Evolutionary conservation across 2,113 vertebrate genomes (phyloP).

Genomic region (Vimba vimba): DNA sequence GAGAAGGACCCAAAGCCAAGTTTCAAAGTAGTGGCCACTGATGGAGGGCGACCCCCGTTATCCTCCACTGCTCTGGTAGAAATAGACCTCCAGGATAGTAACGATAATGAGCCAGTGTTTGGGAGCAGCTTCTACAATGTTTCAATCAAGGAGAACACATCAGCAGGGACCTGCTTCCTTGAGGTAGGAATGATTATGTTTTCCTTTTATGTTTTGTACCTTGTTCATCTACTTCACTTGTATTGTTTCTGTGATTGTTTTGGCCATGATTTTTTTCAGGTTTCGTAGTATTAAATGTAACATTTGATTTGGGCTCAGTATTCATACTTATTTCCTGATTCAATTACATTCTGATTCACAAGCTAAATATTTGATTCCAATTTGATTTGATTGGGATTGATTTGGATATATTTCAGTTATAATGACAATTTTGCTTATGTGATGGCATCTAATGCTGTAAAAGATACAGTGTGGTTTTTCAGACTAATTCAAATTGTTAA

Average conservation of each 20-base stretch:
- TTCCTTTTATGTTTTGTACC: neutral
- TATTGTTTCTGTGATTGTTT: neutral
- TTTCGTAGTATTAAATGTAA: neutral
- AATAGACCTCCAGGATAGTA: slow-evolving; percentile 91
- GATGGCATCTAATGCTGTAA: neutral
- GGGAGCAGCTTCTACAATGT: slow-evolving; percentile 88
- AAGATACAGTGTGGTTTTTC: neutral
- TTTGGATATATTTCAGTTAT: neutral
- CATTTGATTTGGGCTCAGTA: neutral
- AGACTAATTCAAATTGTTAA: neutral
- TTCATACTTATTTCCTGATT: neutral
- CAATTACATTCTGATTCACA: neutral
- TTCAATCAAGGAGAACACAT: slow-evolving; percentile 89
- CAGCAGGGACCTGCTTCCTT: slow-evolving; percentile 91
- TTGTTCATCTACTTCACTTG: neutral
- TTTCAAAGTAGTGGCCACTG: slow-evolving; percentile 89
- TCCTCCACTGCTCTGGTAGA: slow-evolving; percentile 88
- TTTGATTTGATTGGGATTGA: neutral
- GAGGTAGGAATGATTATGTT: slow-evolving; percentile 79
- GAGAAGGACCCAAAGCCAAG: slow-evolving; percentile 87
- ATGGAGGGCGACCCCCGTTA: slow-evolving; percentile 84
- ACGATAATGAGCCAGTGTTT: slow-evolving; percentile 93
- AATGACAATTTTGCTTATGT: neutral
- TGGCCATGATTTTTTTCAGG: neutral
- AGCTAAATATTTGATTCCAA: neutral